A percentile compares a stretch with the other conserved stretches of the same genome.
Evolutionary conservation across 1,140 invertebrate species (phyloP).

Genomic region (Pantala flavescens): DNA sequence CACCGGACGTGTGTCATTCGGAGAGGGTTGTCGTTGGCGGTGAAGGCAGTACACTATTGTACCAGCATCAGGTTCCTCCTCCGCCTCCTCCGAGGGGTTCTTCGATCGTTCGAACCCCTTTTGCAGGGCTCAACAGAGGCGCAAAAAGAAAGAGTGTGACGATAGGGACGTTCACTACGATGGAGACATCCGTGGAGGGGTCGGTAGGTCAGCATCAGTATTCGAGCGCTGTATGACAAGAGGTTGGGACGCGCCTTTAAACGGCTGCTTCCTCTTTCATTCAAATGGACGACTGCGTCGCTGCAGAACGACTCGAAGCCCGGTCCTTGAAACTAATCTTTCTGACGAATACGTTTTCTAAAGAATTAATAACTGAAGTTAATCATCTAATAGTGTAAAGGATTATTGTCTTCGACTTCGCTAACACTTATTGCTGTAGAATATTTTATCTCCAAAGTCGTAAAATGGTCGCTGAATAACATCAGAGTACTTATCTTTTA

Average conservation of each 20-base stretch:
- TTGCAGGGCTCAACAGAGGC: constrained; percentile 3
- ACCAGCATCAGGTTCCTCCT: not conserved
- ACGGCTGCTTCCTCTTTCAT: too few relatives aligned
- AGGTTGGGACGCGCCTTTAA: not conserved
- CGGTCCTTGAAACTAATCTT: too few relatives aligned
- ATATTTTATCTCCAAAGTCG: too few relatives aligned
- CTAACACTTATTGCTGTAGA: too few relatives aligned
- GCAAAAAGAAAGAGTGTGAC: constrained; percentile 15
- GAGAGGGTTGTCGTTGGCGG: constrained; percentile 6
- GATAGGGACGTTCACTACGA: constrained; percentile 20
- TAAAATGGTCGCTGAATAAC: too few relatives aligned
- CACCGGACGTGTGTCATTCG: constrained; percentile 15
- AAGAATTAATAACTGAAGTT: too few relatives aligned
- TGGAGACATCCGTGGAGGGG: constrained; percentile 14
- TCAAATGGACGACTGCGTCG: too few relatives aligned
- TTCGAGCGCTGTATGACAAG: constrained; percentile 9
- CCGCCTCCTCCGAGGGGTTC: not conserved
- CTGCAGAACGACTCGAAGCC: too few relatives aligned
- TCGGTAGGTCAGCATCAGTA: not conserved
- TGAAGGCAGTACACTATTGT: not conserved
- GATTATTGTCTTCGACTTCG: too few relatives aligned
- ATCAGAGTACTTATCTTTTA: too few relatives aligned
- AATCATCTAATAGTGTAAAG: too few relatives aligned
- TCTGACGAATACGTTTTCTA: too few relatives aligned
- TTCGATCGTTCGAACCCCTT: not conserved